Base-by-base conservation (phyloP, 2,113 vertebrate genomes). In the Telmatochromis brachygnathus region DNA sequence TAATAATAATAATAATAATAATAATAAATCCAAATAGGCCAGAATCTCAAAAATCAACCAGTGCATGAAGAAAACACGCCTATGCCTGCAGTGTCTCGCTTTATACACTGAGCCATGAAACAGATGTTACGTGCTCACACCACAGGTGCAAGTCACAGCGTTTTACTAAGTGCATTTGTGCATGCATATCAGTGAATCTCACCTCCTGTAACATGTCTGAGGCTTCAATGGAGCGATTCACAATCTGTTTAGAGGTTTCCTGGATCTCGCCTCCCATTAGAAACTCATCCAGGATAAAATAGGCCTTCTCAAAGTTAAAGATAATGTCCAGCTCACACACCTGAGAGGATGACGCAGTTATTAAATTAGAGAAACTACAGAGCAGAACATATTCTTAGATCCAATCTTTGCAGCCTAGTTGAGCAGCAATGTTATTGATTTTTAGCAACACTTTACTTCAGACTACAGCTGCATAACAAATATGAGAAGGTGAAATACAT, bases 201-300 rank as follows among this genome's bases (percentile, higher is more conserved):
- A 99, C 99, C 99, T 99, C 99, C 90, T 99, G 99, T 87, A 99
- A 94, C 98, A 99, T 98, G 94, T 99, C 99, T 45, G 97, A 97
- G 7, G 98, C 97, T 91, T 99, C 98, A 6, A 98, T 98, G 91
- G 96, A 96, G 95, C 97, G 98, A 70, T 98, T 97, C 49, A 97
- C 97, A 42, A 91, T 96, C 95, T 95, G 97, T 95, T 99, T 99
- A 15, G 99, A 99, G 28, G 99, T 99, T 94, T 99, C 99, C 90
- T 99, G 99, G 85, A 99, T 91, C 95, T 99, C 99, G 73, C 99
- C 99, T 49, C 98, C 98, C 79, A 99, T 97, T 79, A 99, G 97
- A 95, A 99, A 99, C 92, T 99, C 99, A 79, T 99, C 99, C 90
- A 99, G 96, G 94, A 99, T 68, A 68, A 68, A 68, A 68, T 68